Percentiles rank a stretch among this genome's conserved stretches.
Evolutionary conservation across 2,797 vertebrate genomes (phyloP).

Genomic region (Eleutherodactylus coqui): DNA sequence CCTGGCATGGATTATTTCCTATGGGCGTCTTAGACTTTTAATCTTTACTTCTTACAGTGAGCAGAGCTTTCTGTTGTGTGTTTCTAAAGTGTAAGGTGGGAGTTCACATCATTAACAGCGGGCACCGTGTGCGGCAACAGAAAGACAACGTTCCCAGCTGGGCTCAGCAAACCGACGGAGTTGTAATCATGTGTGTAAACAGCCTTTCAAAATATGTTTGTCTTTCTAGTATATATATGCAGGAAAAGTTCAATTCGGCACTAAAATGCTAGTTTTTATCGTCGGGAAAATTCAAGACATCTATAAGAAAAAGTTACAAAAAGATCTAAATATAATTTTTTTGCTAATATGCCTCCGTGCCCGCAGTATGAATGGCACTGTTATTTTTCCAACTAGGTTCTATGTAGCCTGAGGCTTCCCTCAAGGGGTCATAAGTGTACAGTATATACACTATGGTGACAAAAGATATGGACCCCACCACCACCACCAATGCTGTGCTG

Average conservation of each 20-base stretch:
- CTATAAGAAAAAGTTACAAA: neutral
- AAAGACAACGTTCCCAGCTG: slow-evolving; percentile 28
- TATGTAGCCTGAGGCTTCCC: neutral
- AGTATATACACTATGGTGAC: too few species aligned
- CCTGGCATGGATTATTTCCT: slow-evolving; percentile 62
- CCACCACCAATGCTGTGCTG: too few species aligned
- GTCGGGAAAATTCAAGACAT: neutral
- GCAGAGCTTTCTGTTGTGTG: slow-evolving; percentile 20
- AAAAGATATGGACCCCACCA: too few species aligned
- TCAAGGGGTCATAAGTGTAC: too few species aligned
- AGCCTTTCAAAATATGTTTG: slow-evolving; percentile 40
- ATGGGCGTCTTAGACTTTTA: slow-evolving; percentile 58
- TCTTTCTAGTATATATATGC: neutral
- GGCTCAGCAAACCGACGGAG: slow-evolving; percentile 36
- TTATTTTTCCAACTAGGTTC: neutral
- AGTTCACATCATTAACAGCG: slow-evolving; percentile 4
- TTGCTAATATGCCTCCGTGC: neutral
- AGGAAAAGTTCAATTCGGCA: neutral
- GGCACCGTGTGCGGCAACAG: slow-evolving; percentile 22
- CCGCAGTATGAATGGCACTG: too few species aligned
- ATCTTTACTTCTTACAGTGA: slow-evolving; percentile 56
- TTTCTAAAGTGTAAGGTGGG: slow-evolving; percentile 39
- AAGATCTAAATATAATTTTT: neutral
- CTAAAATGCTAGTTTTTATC: neutral
- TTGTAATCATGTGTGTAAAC: slow-evolving; percentile 47